Percentiles rank a stretch among this genome's conserved stretches.
Conservation (phyloP, 1,140 invertebrate genomes). For the Trachymyrmex septentrionalis region DNA sequence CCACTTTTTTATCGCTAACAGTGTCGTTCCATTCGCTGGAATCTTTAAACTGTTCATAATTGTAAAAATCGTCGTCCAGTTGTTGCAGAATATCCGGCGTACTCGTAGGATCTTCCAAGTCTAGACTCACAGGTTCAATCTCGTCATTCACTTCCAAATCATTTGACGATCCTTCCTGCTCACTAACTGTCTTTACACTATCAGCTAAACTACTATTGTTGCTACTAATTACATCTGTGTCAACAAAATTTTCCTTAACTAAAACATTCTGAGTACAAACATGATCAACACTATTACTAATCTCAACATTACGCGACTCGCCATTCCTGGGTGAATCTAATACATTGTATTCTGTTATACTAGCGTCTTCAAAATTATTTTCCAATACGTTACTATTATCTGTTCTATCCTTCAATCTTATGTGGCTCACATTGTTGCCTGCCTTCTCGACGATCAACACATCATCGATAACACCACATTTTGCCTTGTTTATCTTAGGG, state of each 20-base stretch:
- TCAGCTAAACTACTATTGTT: conserved; percentile 81
- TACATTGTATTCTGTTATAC: conserved; percentile 70
- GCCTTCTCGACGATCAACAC: conserved; percentile 81
- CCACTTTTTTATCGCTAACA: conserved; percentile 51
- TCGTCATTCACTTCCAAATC: conserved; percentile 78
- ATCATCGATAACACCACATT: conserved; percentile 73
- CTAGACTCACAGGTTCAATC: conserved; percentile 79
- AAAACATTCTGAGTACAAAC: conserved; percentile 70
- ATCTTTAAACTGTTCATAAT: conserved; percentile 82
- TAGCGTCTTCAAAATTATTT: conserved; percentile 64
- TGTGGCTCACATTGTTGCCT: conserved; percentile 78
- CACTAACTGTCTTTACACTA: conserved; percentile 78
- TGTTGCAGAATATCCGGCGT: conserved; percentile 73
- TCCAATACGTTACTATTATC: conserved; percentile 75
- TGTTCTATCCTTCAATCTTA: conserved; percentile 79
- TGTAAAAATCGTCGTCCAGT: conserved; percentile 84
- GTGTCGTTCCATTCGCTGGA: conserved; percentile 68
- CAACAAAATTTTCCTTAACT: conserved; percentile 72
- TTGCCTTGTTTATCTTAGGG: conserved; percentile 45
- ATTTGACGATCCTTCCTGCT: conserved; percentile 76
- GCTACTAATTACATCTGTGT: conserved; percentile 77
- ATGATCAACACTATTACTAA: conserved; percentile 71
- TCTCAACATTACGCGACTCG: conserved; percentile 58
- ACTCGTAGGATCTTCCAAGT: conserved; percentile 79
- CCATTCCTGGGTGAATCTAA: conserved; percentile 71